Evolutionary conservation across 2,797 vertebrate genomes (phyloP), one percentile per base, ranked within the genome.

Genomic region (Phaenicophaeus curvirostris): DNA sequence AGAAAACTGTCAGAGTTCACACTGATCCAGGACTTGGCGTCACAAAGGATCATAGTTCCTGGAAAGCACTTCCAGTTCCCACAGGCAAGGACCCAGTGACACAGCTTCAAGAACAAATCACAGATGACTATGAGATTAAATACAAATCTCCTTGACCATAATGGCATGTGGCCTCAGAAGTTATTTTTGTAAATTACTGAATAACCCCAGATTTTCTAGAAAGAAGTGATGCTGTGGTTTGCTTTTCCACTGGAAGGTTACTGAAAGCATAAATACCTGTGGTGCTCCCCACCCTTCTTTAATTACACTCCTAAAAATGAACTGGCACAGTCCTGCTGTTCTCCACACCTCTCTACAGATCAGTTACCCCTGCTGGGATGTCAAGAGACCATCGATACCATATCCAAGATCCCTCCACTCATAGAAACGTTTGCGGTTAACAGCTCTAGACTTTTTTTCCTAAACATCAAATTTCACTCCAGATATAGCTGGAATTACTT

Each of bases 1-100:
- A 89, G 95, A 90, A 84, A 94, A 55, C 31, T 69, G 90, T 83
- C 91, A 97, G 97, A 97, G 92, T 97, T 98, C 97, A 84, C 95
- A 97, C 85, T n/a, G 71, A 89, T 67, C 82, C 88, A 97, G 78
- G 83, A 97, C 71, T 95, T 96, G 94, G 97, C 96, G 97, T 83
- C 37, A 54, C 53, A 87, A 76, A 84, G 71, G 82, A 92, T 93
- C 68, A 41, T n/a, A 54, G 67, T 44, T 90, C 87, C 96, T 96
- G 78, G 89, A 95, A 95, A 91, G 25, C 62, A 63, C 83, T 92
- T 87, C 78, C 91, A 94, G 73, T 92, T 94, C 96, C 96, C 81
- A 31, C 51, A 81, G 83, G 42, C 68, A 87, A 66, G 76, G 87
- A 89, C 84, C 73, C 48, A 18, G 67, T 85, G 83, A 87, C 87